These are phyloP conservation scores for Alectura lathami DNA, from an alignment of 2,113 vertebrate species.

Conservation along the genomic window DNA sequence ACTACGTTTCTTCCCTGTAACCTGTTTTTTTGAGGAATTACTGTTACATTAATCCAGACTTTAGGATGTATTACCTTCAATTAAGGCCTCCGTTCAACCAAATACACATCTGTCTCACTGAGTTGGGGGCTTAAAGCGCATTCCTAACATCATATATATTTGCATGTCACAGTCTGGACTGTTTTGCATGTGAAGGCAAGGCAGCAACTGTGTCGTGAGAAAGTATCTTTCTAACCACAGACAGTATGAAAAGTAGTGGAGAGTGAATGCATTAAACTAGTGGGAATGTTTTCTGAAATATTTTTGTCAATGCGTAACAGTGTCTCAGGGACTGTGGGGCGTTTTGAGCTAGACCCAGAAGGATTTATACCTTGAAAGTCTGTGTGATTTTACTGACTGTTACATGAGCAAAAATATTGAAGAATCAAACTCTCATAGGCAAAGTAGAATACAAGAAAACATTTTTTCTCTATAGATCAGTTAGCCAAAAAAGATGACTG, in stretches of 20 bases:
- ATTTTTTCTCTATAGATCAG: neutral
- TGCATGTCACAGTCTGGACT: neutral
- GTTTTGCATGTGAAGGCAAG: neutral
- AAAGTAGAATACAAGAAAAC: neutral
- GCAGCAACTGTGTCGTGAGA: neutral
- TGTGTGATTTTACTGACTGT: neutral
- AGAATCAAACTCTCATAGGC: neutral
- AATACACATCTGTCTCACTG: neutral
- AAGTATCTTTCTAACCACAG: neutral
- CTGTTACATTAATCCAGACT: neutral
- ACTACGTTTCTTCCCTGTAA: neutral
- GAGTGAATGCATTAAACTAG: neutral
- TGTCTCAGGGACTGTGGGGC: neutral
- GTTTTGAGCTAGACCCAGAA: neutral
- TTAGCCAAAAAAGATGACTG: neutral
- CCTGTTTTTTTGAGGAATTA: neutral
- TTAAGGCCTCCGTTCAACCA: neutral
- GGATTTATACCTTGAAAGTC: neutral
- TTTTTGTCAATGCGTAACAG: neutral
- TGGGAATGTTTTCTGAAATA: neutral
- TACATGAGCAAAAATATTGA: neutral
- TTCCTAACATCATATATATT: neutral
- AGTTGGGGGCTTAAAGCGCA: neutral
- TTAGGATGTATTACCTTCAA: neutral
- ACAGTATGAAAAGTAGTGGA: neutral